A percentile compares a stretch with the other conserved stretches of the same genome.
Conservation (phyloP, 2,113 vertebrate species). For the Cebidichthys violaceus region DNA sequence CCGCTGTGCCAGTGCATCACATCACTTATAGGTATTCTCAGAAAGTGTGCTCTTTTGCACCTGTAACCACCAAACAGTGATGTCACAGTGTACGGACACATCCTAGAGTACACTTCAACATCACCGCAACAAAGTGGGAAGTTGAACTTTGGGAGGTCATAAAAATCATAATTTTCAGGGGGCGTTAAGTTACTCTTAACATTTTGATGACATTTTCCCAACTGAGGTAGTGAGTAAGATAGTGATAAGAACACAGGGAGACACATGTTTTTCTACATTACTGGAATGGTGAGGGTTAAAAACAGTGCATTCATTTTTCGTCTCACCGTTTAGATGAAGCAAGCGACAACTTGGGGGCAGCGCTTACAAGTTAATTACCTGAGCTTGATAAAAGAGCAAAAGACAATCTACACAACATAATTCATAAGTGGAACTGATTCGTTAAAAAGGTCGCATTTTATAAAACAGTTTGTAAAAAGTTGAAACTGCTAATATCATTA, state of each 20-base stretch:
- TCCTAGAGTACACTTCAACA: not conserved
- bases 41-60: not conserved
- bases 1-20: not conserved
- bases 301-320: not conserved
- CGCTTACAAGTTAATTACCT: constrained; percentile 40
- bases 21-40: not conserved
- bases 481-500: constrained; percentile 22
- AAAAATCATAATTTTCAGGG: too few relatives aligned
- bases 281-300: constrained; percentile 19
- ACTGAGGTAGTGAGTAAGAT: constrained; percentile 62
- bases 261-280: not conserved
- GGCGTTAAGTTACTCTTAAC: not conserved
- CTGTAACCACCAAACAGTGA: not conserved
- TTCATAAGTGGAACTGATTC: not conserved
- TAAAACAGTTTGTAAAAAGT: constrained; percentile 31
- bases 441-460: constrained; percentile 46
- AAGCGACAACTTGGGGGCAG: constrained; percentile 12
- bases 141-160: not conserved
- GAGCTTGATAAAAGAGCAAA: constrained; percentile 45
- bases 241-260: not conserved
- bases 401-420: constrained; percentile 5
- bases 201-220: constrained; percentile 2
- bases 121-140: not conserved
- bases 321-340: not conserved
- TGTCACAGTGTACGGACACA: not conserved